Evolutionary conservation across 2,888 invertebrate genomes (phyloP).

Genomic region (Spisula subtruncata): DNA sequence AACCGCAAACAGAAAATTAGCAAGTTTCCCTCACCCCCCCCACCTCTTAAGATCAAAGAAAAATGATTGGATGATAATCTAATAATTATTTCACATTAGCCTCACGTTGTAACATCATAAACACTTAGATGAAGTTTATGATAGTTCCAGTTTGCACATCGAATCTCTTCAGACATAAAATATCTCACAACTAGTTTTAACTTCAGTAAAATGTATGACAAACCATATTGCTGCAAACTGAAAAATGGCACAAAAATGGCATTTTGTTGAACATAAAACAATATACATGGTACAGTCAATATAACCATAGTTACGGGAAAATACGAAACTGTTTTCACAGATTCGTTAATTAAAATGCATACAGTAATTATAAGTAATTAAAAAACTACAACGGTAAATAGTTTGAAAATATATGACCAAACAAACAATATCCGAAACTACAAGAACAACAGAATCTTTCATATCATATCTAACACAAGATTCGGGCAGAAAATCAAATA

Average conservation of each 20-base stretch:
- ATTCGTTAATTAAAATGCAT: background rate
- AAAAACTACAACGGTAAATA: constrained; percentile 21
- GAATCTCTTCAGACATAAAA: constrained; percentile 2
- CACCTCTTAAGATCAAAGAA: background rate
- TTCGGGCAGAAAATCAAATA: background rate
- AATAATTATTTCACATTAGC: background rate
- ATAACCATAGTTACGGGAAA: background rate
- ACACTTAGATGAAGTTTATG: too few relatives aligned
- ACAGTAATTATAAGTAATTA: constrained; percentile 17
- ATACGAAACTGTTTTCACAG: background rate
- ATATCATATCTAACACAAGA: background rate
- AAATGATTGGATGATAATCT: background rate
- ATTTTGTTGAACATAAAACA: constrained; percentile 22
- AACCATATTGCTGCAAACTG: background rate
- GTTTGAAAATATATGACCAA: constrained; percentile 4
- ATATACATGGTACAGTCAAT: background rate
- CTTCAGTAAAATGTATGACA: background rate
- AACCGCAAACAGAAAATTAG: too few relatives aligned
- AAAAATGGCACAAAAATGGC: constrained; percentile 21
- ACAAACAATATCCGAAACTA: constrained; percentile 17
- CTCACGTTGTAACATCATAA: too few relatives aligned
- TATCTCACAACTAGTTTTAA: constrained; percentile 15
- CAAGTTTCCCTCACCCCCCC: too few relatives aligned
- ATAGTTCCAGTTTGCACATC: background rate
- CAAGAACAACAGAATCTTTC: background rate